These are phyloP conservation scores for Perognathus longimembris DNA, from an alignment of 2,113 vertebrate species.

Conservation along the genomic window DNA sequence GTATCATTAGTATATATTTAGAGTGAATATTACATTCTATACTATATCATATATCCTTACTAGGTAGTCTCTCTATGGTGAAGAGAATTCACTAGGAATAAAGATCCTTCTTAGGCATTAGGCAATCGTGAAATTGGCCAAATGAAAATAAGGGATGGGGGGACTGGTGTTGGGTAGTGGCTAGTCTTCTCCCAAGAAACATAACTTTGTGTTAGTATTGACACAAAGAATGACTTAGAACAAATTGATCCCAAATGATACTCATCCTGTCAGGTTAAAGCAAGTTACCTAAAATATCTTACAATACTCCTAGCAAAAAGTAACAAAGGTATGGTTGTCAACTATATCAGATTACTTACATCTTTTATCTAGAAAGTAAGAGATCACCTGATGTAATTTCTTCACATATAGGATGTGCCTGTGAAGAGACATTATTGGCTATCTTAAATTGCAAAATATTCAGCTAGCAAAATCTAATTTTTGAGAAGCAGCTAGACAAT, in stretches of 20 bases:
- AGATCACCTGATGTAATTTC: slow-evolving; percentile 19
- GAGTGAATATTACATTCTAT: no score
- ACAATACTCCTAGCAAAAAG: slow-evolving; percentile 40
- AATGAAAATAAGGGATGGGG: slow-evolving; percentile 25
- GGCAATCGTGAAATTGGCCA: not conserved
- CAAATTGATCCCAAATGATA: slow-evolving; percentile 4
- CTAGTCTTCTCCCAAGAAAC: not conserved
- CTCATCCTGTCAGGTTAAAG: not conserved
- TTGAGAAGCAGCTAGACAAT: not conserved
- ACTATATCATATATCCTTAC: no score
- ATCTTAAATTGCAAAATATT: not conserved
- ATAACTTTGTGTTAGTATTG: not conserved
- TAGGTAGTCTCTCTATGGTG: not conserved
- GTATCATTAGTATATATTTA: not conserved
- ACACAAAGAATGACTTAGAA: not conserved
- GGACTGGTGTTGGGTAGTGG: not conserved
- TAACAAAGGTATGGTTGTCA: not conserved
- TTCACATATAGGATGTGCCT: not conserved
- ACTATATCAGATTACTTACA: not conserved
- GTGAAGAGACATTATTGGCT: not conserved
- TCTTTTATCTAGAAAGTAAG: not conserved
- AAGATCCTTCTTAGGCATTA: not conserved
- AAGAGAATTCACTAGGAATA: not conserved
- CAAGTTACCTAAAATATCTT: slow-evolving; percentile 48
- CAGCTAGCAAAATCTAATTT: slow-evolving; percentile 27